Conservation (phyloP, 2,888 invertebrate species). For the Ochropacha duplaris region DNA sequence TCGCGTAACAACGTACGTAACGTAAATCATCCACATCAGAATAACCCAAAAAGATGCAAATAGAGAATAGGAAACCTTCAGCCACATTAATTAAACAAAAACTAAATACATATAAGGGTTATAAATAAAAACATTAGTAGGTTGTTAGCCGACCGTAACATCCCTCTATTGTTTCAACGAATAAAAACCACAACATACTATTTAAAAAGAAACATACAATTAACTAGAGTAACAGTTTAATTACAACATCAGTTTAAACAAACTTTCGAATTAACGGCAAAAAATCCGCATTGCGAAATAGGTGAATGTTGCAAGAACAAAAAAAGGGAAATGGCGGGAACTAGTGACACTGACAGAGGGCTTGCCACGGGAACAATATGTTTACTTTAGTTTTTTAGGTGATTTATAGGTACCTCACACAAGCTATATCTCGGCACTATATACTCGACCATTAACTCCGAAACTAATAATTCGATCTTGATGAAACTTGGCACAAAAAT, state of each 20-base stretch:
- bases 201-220: background rate
- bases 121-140: background rate
- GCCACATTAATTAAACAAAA: background rate
- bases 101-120: background rate
- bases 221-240: background rate
- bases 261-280: constrained; percentile 4
- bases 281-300: constrained; percentile 22
- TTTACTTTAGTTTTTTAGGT: no score
- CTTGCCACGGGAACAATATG: constrained; percentile 10
- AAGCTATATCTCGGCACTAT: no score
- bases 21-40: background rate
- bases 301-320: constrained; percentile 8
- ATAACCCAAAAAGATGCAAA: background rate
- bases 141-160: background rate
- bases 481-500: no score
- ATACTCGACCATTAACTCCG: no score
- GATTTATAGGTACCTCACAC: no score
- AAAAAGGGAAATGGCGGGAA: constrained; percentile 14
- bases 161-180: background rate
- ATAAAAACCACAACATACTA: background rate
- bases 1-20: no score
- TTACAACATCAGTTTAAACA: background rate
- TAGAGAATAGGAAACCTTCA: background rate
- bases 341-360: constrained; percentile 18
- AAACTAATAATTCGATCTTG: no score